Conservation (phyloP, 2,888 invertebrate genomes). For the Myopa testacea region DNA sequence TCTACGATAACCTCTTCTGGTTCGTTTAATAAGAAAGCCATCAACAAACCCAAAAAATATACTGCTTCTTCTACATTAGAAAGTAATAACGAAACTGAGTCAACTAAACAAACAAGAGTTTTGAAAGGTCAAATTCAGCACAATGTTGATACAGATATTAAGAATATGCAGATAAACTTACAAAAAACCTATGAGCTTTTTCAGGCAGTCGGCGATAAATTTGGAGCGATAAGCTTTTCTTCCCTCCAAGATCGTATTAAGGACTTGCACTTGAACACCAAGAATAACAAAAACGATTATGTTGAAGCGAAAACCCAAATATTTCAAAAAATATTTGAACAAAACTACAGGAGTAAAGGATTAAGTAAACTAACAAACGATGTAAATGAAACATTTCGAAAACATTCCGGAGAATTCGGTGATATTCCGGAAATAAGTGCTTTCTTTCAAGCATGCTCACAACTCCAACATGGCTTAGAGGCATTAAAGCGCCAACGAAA, state of each 20-base stretch:
- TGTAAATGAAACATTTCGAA: slow-evolving; percentile 56
- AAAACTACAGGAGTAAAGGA: slow-evolving; percentile 54
- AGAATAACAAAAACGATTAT: slow-evolving; percentile 48
- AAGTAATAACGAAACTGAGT: neutral
- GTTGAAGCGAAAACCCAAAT: slow-evolving; percentile 48
- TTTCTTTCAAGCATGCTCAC: slow-evolving; percentile 62
- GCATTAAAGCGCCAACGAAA: slow-evolving; percentile 56
- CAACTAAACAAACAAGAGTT: slow-evolving; percentile 10
- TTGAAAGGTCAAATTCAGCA: slow-evolving; percentile 48
- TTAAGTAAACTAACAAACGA: slow-evolving; percentile 56
- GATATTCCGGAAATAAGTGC: slow-evolving; percentile 64
- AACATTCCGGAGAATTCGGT: slow-evolving; percentile 64
- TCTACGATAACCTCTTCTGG: too few relatives aligned
- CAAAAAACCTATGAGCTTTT: slow-evolving; percentile 61
- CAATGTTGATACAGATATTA: slow-evolving; percentile 56
- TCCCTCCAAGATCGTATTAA: slow-evolving; percentile 58
- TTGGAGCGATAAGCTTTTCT: slow-evolving; percentile 60
- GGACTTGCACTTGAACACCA: slow-evolving; percentile 57
- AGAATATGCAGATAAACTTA: slow-evolving; percentile 58
- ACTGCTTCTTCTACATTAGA: neutral
- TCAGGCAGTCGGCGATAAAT: slow-evolving; percentile 58
- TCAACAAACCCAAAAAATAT: neutral
- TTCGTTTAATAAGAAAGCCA: neutral
- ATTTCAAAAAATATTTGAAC: slow-evolving; percentile 55
- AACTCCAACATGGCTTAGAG: slow-evolving; percentile 60